These are phyloP conservation scores for Noctuana brunneofusca DNA, from an alignment of 2,888 invertebrate genomes.

Conservation along the genomic window DNA sequence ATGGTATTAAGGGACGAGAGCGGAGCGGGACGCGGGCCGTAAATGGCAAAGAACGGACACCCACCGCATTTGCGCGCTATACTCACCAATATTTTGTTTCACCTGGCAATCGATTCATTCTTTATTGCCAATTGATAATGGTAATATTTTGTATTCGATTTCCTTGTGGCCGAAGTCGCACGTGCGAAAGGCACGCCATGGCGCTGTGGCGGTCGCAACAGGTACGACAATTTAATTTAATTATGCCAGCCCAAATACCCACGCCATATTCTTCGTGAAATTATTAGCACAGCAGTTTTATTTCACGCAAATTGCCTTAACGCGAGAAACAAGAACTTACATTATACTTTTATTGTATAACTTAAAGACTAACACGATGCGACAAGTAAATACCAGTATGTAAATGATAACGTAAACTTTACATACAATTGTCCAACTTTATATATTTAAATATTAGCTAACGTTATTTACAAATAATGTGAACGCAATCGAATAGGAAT, in stretches of 20 bases:
- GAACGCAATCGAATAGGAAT: conserved; percentile 52
- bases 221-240: conserved; percentile 48
- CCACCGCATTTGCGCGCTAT: conserved; percentile 43
- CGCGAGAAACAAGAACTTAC: background rate
- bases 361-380: background rate
- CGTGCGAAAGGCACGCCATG: conserved; percentile 39
- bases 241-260: conserved; percentile 47
- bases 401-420: background rate
- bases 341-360: background rate
- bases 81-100: conserved; percentile 41
- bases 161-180: conserved; percentile 36
- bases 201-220: conserved; percentile 27
- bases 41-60: conserved; percentile 40
- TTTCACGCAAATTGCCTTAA: conserved; percentile 6
- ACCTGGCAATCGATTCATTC: conserved; percentile 64
- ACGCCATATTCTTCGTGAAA: conserved; percentile 35
- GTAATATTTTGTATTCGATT: conserved; percentile 52
- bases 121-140: conserved; percentile 63
- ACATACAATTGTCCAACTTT: background rate
- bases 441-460: conserved; percentile 3
- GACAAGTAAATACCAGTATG: background rate
- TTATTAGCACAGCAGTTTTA: conserved; percentile 13
- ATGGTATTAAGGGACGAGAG: conserved; percentile 61
- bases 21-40: conserved; percentile 43
- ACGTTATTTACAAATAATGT: conserved; percentile 19